phyloP scores from a whole-genome alignment of 2,113 vertebrate species.

The Eulacestoma nigropectus region DNA sequence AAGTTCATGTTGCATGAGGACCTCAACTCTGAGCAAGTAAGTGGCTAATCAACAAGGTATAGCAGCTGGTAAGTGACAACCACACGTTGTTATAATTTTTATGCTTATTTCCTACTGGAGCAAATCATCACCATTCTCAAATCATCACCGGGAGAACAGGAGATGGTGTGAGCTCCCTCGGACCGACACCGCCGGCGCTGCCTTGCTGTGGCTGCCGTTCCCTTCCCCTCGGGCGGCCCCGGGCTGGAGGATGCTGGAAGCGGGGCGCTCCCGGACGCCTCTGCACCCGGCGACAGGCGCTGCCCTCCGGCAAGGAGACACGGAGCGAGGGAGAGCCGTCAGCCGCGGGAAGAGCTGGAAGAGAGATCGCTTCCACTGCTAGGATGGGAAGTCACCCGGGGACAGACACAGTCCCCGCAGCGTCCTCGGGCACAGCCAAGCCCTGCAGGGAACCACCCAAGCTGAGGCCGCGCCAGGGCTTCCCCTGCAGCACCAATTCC shows the following conservation, averaged over 20 bases:
- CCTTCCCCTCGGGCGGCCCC: too few species aligned
- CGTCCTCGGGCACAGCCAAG: not conserved
- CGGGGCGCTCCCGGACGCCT: not conserved
- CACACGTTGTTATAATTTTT: not conserved
- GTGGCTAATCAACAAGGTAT: not conserved
- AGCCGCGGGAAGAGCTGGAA: not conserved
- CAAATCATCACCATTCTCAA: not conserved
- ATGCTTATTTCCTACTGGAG: not conserved
- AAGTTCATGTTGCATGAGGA: not conserved
- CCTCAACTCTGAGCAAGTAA: not conserved
- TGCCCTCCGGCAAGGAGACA: not conserved
- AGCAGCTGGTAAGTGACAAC: not conserved
- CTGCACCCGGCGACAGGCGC: accelerated
- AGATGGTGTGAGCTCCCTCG: accelerated
- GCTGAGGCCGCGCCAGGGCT: not conserved
- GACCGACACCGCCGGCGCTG: not conserved
- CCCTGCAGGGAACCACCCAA: not conserved
- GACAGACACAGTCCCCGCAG: not conserved
- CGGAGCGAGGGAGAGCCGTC: not conserved
- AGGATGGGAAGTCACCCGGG: not conserved
- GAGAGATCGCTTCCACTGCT: not conserved
- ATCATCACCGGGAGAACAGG: accelerated
- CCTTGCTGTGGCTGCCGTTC: not conserved
- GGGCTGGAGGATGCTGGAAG: not conserved
- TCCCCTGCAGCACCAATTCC: not conserved